Percentiles rank a stretch among this genome's conserved stretches.
Evolutionary conservation across 2,888 invertebrate genomes (phyloP).

Genomic region (Disparrhopalites patrizii): DNA sequence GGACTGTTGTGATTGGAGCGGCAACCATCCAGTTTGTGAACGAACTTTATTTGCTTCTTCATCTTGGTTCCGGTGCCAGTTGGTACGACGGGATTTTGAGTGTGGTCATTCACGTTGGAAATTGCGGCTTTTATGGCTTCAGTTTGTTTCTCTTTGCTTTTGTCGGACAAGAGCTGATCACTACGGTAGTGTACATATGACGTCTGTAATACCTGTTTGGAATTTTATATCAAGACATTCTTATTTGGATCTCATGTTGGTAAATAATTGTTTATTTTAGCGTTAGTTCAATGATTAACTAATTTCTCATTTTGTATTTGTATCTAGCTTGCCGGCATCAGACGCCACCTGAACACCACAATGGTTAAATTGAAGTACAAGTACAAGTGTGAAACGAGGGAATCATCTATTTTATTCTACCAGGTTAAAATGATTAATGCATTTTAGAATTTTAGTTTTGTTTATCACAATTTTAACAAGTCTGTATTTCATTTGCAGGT

Average conservation of each 20-base stretch:
- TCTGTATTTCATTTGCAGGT: neutral
- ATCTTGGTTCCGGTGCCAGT: neutral
- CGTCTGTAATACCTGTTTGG: neutral
- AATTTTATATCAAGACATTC: too few species aligned
- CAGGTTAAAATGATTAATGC: neutral
- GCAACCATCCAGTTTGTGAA: too few species aligned
- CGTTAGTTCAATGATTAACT: too few species aligned
- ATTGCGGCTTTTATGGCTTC: neutral
- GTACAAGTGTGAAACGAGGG: neutral
- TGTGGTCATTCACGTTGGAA: neutral
- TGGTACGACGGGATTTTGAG: neutral
- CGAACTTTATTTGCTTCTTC: too few species aligned
- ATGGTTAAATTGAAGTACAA: neutral
- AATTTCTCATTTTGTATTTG: too few species aligned
- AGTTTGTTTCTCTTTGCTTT: neutral
- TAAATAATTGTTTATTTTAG: too few species aligned
- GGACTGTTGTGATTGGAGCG: too few species aligned
- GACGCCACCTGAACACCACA: too few species aligned
- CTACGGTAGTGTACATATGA: neutral
- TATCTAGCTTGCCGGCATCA: too few species aligned
- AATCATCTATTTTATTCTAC: neutral
- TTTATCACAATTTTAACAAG: neutral
- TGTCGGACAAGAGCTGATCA: neutral
- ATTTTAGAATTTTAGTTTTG: neutral
- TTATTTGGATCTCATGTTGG: too few species aligned